Evolutionary conservation across 2,113 vertebrate species (phyloP).

Genomic region (Chloropsis hardwickii): DNA sequence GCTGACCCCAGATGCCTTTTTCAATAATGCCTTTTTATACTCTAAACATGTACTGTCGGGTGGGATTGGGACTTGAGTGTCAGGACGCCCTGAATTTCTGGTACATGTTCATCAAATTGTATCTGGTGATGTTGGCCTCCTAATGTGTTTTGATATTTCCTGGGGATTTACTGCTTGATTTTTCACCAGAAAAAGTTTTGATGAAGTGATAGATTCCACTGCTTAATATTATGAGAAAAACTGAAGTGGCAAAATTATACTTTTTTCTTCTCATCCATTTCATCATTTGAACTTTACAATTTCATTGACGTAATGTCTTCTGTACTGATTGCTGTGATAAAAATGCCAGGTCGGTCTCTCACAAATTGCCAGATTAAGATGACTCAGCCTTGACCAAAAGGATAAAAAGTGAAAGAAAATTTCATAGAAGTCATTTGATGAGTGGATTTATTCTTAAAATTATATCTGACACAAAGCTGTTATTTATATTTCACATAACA

Average conservation of each 20-base stretch:
- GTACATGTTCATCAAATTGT: not conserved
- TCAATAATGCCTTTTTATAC: not conserved
- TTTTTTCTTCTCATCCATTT: not conserved
- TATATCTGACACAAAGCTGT: not conserved
- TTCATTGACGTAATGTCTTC: not conserved
- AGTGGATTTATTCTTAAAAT: constrained; percentile 9
- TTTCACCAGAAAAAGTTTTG: not conserved
- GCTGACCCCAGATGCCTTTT: not conserved
- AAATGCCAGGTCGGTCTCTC: not conserved
- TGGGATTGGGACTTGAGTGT: not conserved
- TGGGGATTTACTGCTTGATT: not conserved
- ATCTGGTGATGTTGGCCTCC: not conserved
- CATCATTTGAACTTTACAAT: constrained; percentile 18
- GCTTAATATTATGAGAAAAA: not conserved
- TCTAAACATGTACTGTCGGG: not conserved
- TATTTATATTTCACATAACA: not conserved
- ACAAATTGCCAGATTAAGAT: constrained; percentile 24
- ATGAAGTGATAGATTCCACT: not conserved
- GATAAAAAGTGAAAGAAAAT: constrained; percentile 31
- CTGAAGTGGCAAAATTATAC: not conserved
- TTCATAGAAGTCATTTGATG: not conserved
- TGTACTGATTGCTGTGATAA: not conserved
- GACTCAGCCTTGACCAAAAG: constrained; percentile 45
- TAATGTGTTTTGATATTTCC: not conserved
- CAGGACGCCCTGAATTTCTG: not conserved